Base-by-base conservation (phyloP, 2,113 vertebrate species). In the Dunckerocampus dactyliophorus region DNA sequence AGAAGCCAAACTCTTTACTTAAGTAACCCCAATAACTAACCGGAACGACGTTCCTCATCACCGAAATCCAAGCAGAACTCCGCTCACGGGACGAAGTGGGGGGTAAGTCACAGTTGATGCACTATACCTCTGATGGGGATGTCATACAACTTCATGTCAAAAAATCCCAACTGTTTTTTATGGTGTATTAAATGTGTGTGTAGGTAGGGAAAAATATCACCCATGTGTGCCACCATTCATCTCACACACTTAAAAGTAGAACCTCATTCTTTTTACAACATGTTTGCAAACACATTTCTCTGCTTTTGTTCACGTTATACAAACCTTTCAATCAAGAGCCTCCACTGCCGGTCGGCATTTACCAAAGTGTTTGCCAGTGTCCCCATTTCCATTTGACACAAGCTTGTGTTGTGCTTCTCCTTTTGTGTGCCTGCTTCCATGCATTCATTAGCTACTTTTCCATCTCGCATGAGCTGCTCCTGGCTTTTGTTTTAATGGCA, bases 341-440 rank as follows among this genome's bases (percentile, higher is more conserved):
- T 70, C 52, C 53, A n/a, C 52, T 4, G 45, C 48, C 3, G 15
- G 50, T 62, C 61, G 19, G 55, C 49, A 34, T 70, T 65, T 77
- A 73, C 53, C 77, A 50, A 80, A 48, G 55, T 37, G 1, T 6
- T 57, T 21, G 14, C 61, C 47, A 31, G 16, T 54, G 28, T 53
- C 56, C 56, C 24, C 28, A 83, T 83, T 83, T 82, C 65, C 79
- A 81, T 78, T 79, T 79, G 75, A 83, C 63, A 83, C 63, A 74
- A 61, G 21, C 51, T 19, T 1, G 9, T 1, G 11, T 63, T 65
- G 37, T 52, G 67, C 37, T 52, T 57, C 5, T 3, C 21, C 63
- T 72, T 65, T 71, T 82, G 74, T 82, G 11, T 59, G n/a, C 53
- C 52, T 62, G 42, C 31, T 43, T 75, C 63, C 45, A n/a, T 54